phyloP scores from a whole-genome alignment of 2,888 invertebrate species.

The Deilephila porcellus region DNA sequence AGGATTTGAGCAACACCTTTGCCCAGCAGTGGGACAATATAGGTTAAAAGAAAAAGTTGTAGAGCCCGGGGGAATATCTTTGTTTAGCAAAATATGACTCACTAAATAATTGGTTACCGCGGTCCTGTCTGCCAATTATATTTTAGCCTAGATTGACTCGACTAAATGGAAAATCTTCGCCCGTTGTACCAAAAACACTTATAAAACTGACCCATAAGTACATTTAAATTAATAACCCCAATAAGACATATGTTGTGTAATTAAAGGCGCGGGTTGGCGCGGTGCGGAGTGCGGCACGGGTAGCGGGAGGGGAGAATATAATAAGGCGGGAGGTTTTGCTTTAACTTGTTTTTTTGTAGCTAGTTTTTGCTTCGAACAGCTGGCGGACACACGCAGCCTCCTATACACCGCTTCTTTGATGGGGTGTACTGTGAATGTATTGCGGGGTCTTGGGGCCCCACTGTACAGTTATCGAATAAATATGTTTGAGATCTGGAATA shows the following conservation, averaged over 20 bases:
- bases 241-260: conserved; percentile 15
- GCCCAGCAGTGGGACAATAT: no score
- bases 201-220: background rate
- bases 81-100: no score
- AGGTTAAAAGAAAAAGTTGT: no score
- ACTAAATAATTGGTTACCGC: no score
- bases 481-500: no score
- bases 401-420: conserved; percentile 26
- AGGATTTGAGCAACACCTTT: no score
- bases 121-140: no score
- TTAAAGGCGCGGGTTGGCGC: background rate
- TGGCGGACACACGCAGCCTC: conserved; percentile 44
- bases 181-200: background rate
- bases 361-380: conserved; percentile 44
- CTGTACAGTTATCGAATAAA: background rate
- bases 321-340: conserved; percentile 39
- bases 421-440: background rate
- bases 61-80: no score
- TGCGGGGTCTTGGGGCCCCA: background rate
- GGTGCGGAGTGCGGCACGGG: conserved; percentile 8
- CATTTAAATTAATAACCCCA: conserved; percentile 14
- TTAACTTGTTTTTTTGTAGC: conserved; percentile 38
- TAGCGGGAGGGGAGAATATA: conserved; percentile 28
- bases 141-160: no score
- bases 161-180: no score